Percentiles rank a stretch among this genome's conserved stretches.
These are phyloP conservation scores for Lasioglossum morio DNA, from an alignment of 2,888 invertebrate species.

Conservation along the genomic window DNA sequence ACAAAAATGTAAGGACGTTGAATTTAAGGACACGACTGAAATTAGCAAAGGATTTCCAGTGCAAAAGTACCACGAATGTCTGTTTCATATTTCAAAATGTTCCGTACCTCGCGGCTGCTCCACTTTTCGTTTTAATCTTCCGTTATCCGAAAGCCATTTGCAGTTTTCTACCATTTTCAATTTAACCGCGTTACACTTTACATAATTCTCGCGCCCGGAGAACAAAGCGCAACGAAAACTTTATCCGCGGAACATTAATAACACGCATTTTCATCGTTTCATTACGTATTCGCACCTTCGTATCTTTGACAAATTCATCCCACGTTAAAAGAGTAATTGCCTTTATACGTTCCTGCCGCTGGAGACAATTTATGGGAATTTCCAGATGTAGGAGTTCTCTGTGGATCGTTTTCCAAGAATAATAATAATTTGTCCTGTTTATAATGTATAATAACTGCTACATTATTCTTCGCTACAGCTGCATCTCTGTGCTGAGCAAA, in stretches of 20 bases:
- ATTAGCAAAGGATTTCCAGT: too few species aligned
- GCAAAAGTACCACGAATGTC: too few species aligned
- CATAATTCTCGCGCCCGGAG: background rate
- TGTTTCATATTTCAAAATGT: too few species aligned
- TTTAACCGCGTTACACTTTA: background rate
- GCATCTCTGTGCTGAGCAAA: background rate
- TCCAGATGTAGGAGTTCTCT: background rate
- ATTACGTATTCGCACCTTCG: background rate
- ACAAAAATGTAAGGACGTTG: background rate
- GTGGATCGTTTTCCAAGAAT: too few species aligned
- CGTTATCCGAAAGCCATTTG: background rate
- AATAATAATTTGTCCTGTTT: too few species aligned
- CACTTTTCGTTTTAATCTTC: background rate
- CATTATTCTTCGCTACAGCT: background rate
- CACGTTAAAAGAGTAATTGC: background rate
- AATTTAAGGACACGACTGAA: too few species aligned
- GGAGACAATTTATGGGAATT: background rate
- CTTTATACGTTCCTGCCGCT: background rate
- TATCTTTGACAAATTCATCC: background rate
- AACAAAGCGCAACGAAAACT: background rate
- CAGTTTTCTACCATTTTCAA: background rate
- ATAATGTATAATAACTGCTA: too few species aligned
- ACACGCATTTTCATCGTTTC: background rate
- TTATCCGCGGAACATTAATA: background rate
- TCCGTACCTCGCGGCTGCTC: background rate